Evolutionary conservation across 2,888 invertebrate species (phyloP), one percentile per base, ranked within the genome.

Genomic region (Nomada goodeniana): DNA sequence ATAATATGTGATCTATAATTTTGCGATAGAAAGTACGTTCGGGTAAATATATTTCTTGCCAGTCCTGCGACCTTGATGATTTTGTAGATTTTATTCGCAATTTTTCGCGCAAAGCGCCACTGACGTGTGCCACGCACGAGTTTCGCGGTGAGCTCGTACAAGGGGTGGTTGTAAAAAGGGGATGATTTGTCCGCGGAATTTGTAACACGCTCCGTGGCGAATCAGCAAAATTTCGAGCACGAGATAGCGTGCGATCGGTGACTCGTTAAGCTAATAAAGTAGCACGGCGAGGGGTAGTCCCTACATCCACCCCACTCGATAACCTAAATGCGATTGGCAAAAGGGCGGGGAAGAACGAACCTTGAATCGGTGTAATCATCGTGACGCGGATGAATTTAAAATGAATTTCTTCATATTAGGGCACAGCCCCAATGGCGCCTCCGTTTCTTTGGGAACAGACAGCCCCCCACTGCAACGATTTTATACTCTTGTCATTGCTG

Each of bases 231-330:
- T 72, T 81, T 83, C 44, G 52, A 72, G 65, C 53, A 63, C 29
- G 52, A 75, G 52, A 53, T 61, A 57, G 47, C 77, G 71, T 80
- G 77, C 80, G 87, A 83, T 74, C 73, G 73, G 57, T 76, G 68
- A 80, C 77, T 85, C 74, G 77, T 86, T 84, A 81, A 80, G 74
- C 85, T 85, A 83, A 86, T 86, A 85, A 83, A 79, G 64, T 73
- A 59, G 44, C 72, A 72, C 82, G 76, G 76, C 76, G 29, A 44
- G 44, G 50, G 75, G 69, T 67, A 74, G 76, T 3, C 13, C 53
- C n/a, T 44, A 50, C 13, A 69, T 75, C 44, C 69, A 29, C 36
- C 71, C 67, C 68, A 47, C 10, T 29, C 44, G 70, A 73, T 78
- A 72, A 44, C 50, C 36, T 26, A 72, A 75, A 84, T 47, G 55